Percentiles rank a stretch among this genome's conserved stretches.
These are phyloP conservation scores for Cantharis rufa DNA, from an alignment of 2,888 invertebrate genomes.

Conservation along the genomic window DNA sequence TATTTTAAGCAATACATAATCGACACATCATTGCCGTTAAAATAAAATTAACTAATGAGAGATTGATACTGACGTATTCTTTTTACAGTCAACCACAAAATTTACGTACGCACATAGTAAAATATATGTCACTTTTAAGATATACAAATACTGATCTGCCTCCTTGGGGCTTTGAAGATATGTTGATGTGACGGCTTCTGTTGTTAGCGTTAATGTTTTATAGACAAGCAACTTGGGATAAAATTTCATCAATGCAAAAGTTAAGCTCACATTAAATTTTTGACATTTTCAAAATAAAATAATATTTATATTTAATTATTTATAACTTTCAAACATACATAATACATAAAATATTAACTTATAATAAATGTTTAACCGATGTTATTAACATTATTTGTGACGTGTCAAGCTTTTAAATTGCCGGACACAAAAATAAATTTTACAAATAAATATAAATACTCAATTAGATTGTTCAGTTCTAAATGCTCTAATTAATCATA, in stretches of 20 bases:
- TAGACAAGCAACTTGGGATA: not conserved
- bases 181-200: slow-evolving; percentile 42
- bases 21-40: slow-evolving; percentile 37
- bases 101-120: slow-evolving; percentile 33
- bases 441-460: not conserved
- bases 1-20: slow-evolving; percentile 33
- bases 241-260: slow-evolving; percentile 1
- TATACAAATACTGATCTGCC: slow-evolving; percentile 34
- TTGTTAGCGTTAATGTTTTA: slow-evolving; percentile 19
- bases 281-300: not conserved
- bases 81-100: slow-evolving; percentile 33
- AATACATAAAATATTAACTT: too few species aligned
- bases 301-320: not conserved
- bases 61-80: slow-evolving; percentile 23
- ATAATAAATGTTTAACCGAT: not conserved
- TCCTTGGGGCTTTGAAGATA: slow-evolving; percentile 35
- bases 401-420: not conserved
- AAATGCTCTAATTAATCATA: not conserved
- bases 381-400: not conserved
- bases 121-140: slow-evolving; percentile 36
- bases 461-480: not conserved
- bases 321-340: too few species aligned
- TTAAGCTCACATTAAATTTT: not conserved
- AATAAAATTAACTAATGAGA: slow-evolving; percentile 31
- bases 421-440: not conserved